Conservation (phyloP, 2,113 vertebrate species). For the Labeo rohita region DNA sequence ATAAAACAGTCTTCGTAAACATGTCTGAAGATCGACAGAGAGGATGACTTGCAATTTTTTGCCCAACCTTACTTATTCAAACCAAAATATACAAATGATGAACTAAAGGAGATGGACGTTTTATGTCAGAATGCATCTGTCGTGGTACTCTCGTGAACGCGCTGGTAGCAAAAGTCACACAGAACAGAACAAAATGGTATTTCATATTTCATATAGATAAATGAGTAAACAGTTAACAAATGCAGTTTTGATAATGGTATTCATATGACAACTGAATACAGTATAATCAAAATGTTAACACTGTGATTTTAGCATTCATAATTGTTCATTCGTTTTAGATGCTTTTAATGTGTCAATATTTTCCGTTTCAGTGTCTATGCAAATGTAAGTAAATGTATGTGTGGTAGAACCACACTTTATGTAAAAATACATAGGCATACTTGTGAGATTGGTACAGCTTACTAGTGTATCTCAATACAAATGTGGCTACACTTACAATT, state of each 20-base stretch:
- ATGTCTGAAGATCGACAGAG: too few species aligned
- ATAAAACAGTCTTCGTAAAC: too few species aligned
- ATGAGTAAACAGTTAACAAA: not conserved
- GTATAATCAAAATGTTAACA: not conserved
- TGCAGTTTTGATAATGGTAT: not conserved
- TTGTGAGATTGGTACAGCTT: not conserved
- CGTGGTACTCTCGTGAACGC: too few species aligned
- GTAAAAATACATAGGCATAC: not conserved
- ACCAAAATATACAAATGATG: too few species aligned
- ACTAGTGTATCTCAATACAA: not conserved
- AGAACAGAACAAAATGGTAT: not conserved
- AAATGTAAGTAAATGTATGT: not conserved
- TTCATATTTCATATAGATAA: not conserved
- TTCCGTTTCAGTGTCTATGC: not conserved
- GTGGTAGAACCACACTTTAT: not conserved
- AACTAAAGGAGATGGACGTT: too few species aligned
- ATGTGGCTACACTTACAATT: not conserved
- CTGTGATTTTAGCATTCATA: too few species aligned
- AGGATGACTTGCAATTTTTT: too few species aligned
- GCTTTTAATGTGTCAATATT: not conserved
- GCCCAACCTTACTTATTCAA: too few species aligned
- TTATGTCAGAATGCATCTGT: too few species aligned
- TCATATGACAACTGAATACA: not conserved
- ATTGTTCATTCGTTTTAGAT: not conserved
- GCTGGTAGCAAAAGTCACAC: too few species aligned